Base-by-base conservation (phyloP, 2,888 invertebrate genomes). In the Gibbula magus region DNA sequence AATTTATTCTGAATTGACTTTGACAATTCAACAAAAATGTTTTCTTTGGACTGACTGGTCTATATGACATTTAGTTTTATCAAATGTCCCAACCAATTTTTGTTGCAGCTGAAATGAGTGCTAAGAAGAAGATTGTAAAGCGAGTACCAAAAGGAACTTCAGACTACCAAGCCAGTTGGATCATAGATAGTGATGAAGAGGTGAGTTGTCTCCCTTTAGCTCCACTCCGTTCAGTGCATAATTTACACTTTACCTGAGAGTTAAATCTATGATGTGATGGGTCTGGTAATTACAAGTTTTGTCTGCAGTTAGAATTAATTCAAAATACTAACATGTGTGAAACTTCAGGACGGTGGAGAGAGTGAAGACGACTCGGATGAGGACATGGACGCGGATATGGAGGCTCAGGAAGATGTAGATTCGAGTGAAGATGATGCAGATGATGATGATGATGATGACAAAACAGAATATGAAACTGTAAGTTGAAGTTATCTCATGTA, bases 131-230 rank as follows among this genome's bases (percentile, higher is more conserved):
- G 87, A 94, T 94, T 76, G 95, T 94, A 22, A 96, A 96, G 89
- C 94, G 95, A 7, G 96, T 98, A 13, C 98, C 98, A 0, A 97
- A 97, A 93, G 99, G 99, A 39, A 98, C 97, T 93, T 99, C 99
- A 2, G 97, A 97, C 79, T 99, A 99, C 93, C 99, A 99, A 94
- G 97, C 99, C 2, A 96, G 98, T 73, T 95, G 94, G 94, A 94
- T 94, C 82, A 93, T 94, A 5, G 94, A 94, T 61, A 91, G 90
- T 82, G 92, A 94, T 7, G 94, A 94, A 66, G 94, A 93, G 1
- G 94, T 85, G 61, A 88, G 86, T 66, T 61, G 29, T 25, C 29
- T 61, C n/a, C 25, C 22, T 10, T 20, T 77, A 45, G 45, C 45
- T 45, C 8, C 1, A 45, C 4, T 45, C 13, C 45, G 4, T 8